phyloP scores from a whole-genome alignment of 2,888 invertebrate genomes.

The Tryphoninae sp. region DNA sequence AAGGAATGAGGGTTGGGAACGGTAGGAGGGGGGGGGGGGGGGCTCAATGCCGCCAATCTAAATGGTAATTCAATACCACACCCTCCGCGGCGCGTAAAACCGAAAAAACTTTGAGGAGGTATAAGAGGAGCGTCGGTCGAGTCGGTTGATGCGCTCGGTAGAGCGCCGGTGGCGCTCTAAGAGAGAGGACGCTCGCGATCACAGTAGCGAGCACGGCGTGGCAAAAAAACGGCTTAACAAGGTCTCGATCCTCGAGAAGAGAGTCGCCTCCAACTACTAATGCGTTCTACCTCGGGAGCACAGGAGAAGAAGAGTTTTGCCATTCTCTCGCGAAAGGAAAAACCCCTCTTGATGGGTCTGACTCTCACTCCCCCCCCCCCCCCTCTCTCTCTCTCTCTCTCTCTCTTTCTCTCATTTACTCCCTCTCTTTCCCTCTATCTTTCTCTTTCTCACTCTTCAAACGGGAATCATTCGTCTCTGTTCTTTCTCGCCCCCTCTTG shows the following conservation, averaged over 20 bases:
- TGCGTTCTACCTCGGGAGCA: slow-evolving; percentile 33
- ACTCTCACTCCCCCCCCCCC: slow-evolving; percentile 4
- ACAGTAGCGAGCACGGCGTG: slow-evolving; percentile 43
- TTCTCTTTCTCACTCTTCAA: slow-evolving; percentile 15
- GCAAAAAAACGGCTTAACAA: slow-evolving; percentile 67
- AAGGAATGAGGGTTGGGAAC: slow-evolving; percentile 24
- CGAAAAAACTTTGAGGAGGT: slow-evolving; percentile 69
- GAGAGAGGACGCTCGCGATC: slow-evolving; percentile 58
- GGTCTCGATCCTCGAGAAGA: slow-evolving; percentile 58
- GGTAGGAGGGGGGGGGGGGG: slow-evolving; percentile 26
- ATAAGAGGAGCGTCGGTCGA: background rate
- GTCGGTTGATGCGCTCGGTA: slow-evolving; percentile 54
- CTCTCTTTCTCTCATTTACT: slow-evolving; percentile 3
- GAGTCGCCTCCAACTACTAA: slow-evolving; percentile 47
- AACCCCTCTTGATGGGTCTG: background rate
- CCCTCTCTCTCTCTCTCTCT: slow-evolving; percentile 14
- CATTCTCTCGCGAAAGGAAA: slow-evolving; percentile 28
- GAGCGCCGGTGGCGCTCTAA: slow-evolving; percentile 61
- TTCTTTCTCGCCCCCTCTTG: slow-evolving; percentile 18
- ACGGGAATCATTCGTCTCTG: slow-evolving; percentile 20
- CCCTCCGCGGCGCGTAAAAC: slow-evolving; percentile 77
- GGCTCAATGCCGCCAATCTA: slow-evolving; percentile 75
- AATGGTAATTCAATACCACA: slow-evolving; percentile 80
- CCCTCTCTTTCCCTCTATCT: background rate
- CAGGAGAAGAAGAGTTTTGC: slow-evolving; percentile 8